These are phyloP conservation scores for Trichogramma evanescens DNA, from an alignment of 2,888 invertebrate species.

Conservation along the genomic window DNA sequence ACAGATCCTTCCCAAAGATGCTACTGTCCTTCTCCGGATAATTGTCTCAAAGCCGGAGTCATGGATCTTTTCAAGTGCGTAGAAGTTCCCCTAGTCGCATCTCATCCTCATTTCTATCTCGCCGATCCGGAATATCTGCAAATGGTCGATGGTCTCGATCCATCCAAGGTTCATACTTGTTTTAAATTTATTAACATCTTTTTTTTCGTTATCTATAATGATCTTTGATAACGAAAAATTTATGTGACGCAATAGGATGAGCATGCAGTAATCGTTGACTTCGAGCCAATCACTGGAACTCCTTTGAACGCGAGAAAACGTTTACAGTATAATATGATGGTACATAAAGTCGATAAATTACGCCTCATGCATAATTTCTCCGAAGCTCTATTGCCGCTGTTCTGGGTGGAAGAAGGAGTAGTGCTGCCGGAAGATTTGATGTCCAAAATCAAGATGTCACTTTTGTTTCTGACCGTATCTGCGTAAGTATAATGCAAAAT, in stretches of 20 bases:
- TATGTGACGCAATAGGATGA: constrained; percentile 47
- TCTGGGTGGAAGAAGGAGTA: constrained; percentile 74
- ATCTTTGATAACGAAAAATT: neutral
- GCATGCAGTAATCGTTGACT: constrained; percentile 70
- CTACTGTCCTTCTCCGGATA: constrained; percentile 53
- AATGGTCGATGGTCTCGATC: constrained; percentile 36
- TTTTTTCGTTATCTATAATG: neutral
- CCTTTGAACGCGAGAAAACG: constrained; percentile 68
- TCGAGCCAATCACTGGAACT: constrained; percentile 73
- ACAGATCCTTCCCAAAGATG: constrained; percentile 52
- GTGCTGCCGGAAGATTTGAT: constrained; percentile 33
- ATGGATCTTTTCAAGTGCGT: constrained; percentile 63
- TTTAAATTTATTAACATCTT: constrained; percentile 3
- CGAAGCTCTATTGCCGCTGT: constrained; percentile 60
- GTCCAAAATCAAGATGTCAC: constrained; percentile 31
- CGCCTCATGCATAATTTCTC: constrained; percentile 61
- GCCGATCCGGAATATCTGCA: constrained; percentile 50
- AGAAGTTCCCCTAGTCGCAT: constrained; percentile 66
- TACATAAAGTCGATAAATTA: constrained; percentile 60
- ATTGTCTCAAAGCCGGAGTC: constrained; percentile 67
- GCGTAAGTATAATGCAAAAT: no score
- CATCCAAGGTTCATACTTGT: constrained; percentile 27
- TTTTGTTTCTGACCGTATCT: constrained; percentile 7
- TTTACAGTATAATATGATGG: constrained; percentile 65
- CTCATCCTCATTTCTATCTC: constrained; percentile 72